Conservation (phyloP, 1,140 invertebrate genomes). For the Cylas formicarius region DNA sequence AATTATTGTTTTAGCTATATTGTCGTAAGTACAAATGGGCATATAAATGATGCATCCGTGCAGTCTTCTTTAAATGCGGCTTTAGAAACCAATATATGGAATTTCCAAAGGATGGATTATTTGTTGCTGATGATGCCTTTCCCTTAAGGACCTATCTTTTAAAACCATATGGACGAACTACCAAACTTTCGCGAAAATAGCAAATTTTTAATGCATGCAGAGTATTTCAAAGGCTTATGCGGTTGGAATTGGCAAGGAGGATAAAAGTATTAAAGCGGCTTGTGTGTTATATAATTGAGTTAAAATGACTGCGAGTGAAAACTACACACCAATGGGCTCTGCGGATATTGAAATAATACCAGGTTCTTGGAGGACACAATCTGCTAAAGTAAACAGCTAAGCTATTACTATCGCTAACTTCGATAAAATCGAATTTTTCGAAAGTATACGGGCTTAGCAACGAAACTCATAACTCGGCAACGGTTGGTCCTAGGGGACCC, state of each 20-base stretch:
- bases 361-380: slow-evolving; percentile 17
- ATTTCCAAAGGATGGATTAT: slow-evolving; percentile 24
- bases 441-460: no score
- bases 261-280: slow-evolving; percentile 17
- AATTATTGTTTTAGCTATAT: slow-evolving; percentile 37
- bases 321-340: slow-evolving; percentile 14
- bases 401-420: no score
- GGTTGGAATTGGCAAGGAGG: slow-evolving; percentile 2
- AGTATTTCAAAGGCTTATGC: slow-evolving; percentile 11
- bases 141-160: slow-evolving; percentile 25
- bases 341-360: slow-evolving; percentile 19
- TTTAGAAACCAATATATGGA: slow-evolving; percentile 18
- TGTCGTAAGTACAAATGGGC: slow-evolving; percentile 38
- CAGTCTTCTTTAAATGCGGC: slow-evolving; percentile 26
- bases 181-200: slow-evolving; percentile 8
- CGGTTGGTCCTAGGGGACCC: no score
- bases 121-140: slow-evolving; percentile 29
- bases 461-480: no score
- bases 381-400: no score
- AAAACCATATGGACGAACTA: slow-evolving; percentile 20
- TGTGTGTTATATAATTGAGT: slow-evolving; percentile 14
- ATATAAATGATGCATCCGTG: slow-evolving; percentile 35
- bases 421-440: no score
- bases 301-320: slow-evolving; percentile 13
- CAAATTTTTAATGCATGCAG: slow-evolving; percentile 21